Conservation (phyloP, 2,797 vertebrate species). For the Sternotherus odoratus region DNA sequence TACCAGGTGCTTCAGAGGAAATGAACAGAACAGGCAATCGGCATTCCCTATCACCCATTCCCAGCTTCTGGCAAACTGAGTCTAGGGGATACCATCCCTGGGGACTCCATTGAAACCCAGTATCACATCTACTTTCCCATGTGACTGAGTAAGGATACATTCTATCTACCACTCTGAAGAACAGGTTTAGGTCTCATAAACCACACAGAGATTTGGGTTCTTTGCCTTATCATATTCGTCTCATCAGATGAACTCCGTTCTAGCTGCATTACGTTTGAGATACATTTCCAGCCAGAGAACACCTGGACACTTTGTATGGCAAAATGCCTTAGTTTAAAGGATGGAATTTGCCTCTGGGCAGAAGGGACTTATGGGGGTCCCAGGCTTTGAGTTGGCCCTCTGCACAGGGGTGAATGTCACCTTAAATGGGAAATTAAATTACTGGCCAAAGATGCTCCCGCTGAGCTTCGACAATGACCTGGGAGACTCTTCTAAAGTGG, state of each 20-base stretch:
- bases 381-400: not conserved
- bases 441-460: constrained; percentile 47
- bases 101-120: too few relatives aligned
- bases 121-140: not conserved
- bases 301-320: not conserved
- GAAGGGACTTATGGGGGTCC: not conserved
- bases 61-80: too few relatives aligned
- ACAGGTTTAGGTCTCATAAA: not conserved
- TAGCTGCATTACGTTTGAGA: not conserved
- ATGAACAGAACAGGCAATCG: too few relatives aligned
- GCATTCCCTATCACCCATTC: too few relatives aligned
- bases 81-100: too few relatives aligned
- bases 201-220: not conserved
- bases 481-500: constrained; percentile 59
- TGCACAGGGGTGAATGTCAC: not conserved
- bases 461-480: constrained; percentile 43
- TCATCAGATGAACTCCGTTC: not conserved
- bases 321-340: not conserved
- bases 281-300: not conserved
- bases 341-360: not conserved
- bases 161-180: not conserved
- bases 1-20: too few relatives aligned
- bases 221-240: not conserved
- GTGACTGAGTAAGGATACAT: not conserved
- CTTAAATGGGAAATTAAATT: constrained; percentile 55